Conservation (phyloP, 2,888 invertebrate genomes). For the Notocelia uddmanniana region DNA sequence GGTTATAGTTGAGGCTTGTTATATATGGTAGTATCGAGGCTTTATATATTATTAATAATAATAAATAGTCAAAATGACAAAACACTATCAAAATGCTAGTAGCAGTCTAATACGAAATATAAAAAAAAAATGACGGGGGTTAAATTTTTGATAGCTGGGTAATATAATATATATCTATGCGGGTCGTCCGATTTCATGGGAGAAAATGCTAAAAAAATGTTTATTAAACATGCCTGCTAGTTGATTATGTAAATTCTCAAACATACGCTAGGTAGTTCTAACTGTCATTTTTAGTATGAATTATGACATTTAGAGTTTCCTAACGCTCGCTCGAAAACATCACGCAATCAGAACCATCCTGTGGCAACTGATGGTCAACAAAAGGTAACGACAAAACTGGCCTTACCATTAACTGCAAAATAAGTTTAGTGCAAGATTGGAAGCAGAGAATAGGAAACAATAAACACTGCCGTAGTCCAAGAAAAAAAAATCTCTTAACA, state of each 20-base stretch:
- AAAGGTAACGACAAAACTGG: slow-evolving; percentile 21
- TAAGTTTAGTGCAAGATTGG: slow-evolving; percentile 70
- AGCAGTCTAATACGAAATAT: slow-evolving; percentile 29
- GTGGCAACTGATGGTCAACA: slow-evolving; percentile 7
- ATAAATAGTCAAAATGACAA: background rate
- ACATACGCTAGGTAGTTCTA: too few species aligned
- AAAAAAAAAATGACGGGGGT: slow-evolving; percentile 22
- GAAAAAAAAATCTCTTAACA: too few species aligned
- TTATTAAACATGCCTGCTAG: slow-evolving; percentile 22
- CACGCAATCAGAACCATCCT: too few species aligned
- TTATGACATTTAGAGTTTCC: too few species aligned
- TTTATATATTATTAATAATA: background rate
- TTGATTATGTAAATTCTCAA: too few species aligned
- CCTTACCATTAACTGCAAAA: slow-evolving; percentile 62
- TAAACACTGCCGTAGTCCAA: background rate
- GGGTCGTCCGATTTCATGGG: slow-evolving; percentile 37
- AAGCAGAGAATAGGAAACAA: slow-evolving; percentile 46
- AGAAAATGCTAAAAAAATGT: slow-evolving; percentile 16
- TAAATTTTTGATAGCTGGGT: slow-evolving; percentile 34
- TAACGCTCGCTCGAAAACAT: too few species aligned
- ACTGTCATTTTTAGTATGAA: too few species aligned
- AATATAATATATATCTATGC: slow-evolving; percentile 39
- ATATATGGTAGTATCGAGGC: background rate
- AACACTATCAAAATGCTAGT: slow-evolving; percentile 23
- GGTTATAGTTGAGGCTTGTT: slow-evolving; percentile 1